Percentiles rank a stretch among this genome's conserved stretches.
Conservation (phyloP, 2,888 invertebrate genomes). For the Scaptomyza cyrtandrae region DNA sequence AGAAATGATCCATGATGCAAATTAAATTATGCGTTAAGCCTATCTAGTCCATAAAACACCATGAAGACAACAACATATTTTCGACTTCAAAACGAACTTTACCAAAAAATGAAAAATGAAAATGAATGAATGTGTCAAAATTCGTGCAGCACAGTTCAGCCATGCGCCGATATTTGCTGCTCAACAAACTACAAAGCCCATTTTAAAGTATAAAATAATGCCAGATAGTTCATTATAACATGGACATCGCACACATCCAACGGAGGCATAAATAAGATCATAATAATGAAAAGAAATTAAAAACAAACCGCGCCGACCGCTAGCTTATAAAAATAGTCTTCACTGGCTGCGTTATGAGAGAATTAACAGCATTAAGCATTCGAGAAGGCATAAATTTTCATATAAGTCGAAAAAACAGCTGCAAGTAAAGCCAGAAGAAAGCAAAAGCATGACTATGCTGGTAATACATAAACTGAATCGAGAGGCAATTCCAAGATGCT, state of each 20-base stretch:
- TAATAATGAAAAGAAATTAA: conserved; percentile 50
- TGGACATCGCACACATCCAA: conserved; percentile 31
- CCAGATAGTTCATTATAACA: conserved; percentile 30
- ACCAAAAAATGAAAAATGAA: conserved; percentile 25
- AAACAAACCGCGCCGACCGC: conserved; percentile 47
- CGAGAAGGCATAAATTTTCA: conserved; percentile 61
- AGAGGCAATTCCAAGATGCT: too few species aligned
- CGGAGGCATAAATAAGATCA: conserved; percentile 69
- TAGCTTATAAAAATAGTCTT: conserved; percentile 66
- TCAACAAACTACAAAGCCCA: conserved; percentile 27
- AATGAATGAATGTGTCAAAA: conserved; percentile 48
- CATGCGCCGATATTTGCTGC: conserved; percentile 16
- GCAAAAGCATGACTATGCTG: background rate
- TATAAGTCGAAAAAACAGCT: conserved; percentile 58
- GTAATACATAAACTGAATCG: background rate
- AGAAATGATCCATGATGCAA: conserved; percentile 9
- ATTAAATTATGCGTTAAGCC: conserved; percentile 49
- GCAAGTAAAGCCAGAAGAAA: conserved; percentile 28
- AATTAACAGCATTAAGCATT: conserved; percentile 57
- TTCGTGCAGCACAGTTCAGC: conserved; percentile 6
- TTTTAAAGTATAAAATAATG: conserved; percentile 16
- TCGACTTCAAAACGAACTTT: conserved; percentile 26
- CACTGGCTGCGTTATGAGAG: conserved; percentile 48
- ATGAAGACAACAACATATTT: conserved; percentile 39
- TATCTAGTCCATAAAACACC: conserved; percentile 29